Evolutionary conservation across 2,888 invertebrate species (phyloP).

Genomic region (Aleiodes testaceus): DNA sequence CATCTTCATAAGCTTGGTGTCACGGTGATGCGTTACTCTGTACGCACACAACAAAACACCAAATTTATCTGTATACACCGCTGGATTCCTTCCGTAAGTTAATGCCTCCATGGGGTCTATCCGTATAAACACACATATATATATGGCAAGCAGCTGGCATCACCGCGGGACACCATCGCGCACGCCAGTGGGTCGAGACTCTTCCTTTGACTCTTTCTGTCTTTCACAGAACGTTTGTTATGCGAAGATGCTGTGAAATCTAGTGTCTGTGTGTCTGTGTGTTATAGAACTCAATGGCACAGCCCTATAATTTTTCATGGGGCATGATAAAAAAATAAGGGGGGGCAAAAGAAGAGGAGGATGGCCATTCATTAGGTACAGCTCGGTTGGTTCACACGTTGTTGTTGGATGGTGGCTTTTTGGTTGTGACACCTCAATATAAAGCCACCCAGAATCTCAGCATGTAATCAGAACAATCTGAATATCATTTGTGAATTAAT

Average conservation of each 20-base stretch:
- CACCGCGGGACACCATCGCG: constrained; percentile 55
- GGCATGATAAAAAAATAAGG: constrained; percentile 41
- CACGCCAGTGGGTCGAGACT: constrained; percentile 51
- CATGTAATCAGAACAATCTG: constrained; percentile 23
- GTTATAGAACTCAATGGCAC: constrained; percentile 48
- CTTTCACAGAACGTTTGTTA: constrained; percentile 24
- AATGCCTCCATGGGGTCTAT: constrained; percentile 34
- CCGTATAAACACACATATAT: neutral
- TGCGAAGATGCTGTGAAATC: constrained; percentile 31
- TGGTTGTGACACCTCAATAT: constrained; percentile 70
- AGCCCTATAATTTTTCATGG: constrained; percentile 71
- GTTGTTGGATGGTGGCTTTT: constrained; percentile 63
- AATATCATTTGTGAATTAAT: constrained; percentile 1
- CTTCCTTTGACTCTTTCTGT: constrained; percentile 25
- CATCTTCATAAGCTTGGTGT: constrained; percentile 43
- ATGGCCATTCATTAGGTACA: constrained; percentile 71
- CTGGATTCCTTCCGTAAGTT: constrained; percentile 38
- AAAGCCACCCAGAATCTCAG: constrained; percentile 34
- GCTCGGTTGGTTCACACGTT: constrained; percentile 72
- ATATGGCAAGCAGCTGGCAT: constrained; percentile 49
- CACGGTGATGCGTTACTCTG: constrained; percentile 44
- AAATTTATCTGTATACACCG: constrained; percentile 35
- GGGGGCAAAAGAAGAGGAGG: constrained; percentile 62
- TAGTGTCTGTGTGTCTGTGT: constrained; percentile 23
- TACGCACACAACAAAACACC: constrained; percentile 24